phyloP scores from a whole-genome alignment of 2,113 vertebrate genomes.

The Entosphenus tridentatus region DNA sequence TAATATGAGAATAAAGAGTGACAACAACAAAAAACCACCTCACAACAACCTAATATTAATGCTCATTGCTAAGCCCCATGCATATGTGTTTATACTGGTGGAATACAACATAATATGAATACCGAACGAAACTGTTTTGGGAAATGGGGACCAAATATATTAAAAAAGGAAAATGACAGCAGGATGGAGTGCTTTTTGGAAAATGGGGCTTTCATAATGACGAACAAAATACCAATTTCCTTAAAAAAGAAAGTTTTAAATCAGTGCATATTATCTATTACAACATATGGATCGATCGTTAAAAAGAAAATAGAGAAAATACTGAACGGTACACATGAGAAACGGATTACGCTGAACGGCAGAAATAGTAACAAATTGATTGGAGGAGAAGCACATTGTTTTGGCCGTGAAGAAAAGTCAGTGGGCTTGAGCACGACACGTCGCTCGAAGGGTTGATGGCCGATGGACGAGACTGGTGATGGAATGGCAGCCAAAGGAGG shows the following conservation, averaged over 20 bases:
- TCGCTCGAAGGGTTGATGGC: conserved; percentile 14
- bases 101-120: too few relatives aligned
- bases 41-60: too few relatives aligned
- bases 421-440: conserved; percentile 14
- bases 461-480: not conserved
- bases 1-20: too few relatives aligned
- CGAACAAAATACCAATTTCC: not conserved
- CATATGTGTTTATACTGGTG: too few relatives aligned
- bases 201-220: not conserved
- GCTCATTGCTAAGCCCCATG: too few relatives aligned
- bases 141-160: too few relatives aligned
- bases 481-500: too few relatives aligned
- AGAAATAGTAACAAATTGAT: not conserved
- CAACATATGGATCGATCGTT: not conserved
- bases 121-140: too few relatives aligned
- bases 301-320: not conserved
- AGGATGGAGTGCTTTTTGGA: not conserved
- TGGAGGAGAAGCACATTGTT: not conserved
- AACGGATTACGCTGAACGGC: not conserved
- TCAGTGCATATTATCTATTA: not conserved
- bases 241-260: conserved; percentile 2
- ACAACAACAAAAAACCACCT: too few relatives aligned
- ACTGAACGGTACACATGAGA: not conserved
- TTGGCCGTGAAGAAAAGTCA: not conserved
- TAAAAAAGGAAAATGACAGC: too few relatives aligned